Evolutionary conservation across 1,140 invertebrate genomes (phyloP).

Genomic region (Bombus superbus): DNA sequence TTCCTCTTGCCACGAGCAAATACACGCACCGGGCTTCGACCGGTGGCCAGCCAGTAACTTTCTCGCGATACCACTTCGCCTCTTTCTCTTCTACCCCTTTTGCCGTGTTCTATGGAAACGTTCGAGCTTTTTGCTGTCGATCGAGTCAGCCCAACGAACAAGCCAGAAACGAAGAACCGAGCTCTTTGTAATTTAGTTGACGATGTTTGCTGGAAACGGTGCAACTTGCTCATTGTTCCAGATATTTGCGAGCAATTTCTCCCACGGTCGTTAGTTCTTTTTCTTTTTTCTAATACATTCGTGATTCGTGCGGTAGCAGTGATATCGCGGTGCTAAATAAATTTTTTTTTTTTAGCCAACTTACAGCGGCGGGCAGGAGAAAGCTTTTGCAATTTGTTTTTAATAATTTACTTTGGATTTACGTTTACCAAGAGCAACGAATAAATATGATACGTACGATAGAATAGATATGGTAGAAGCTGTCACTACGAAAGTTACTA

Average conservation of each 20-base stretch:
- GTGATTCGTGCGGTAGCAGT: background rate
- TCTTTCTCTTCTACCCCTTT: background rate
- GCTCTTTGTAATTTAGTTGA: background rate
- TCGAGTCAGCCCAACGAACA: background rate
- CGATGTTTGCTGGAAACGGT: background rate
- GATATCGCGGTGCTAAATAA: background rate
- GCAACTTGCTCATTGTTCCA: background rate
- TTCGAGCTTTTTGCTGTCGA: background rate
- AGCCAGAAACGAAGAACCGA: background rate
- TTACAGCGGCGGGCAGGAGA: too few relatives aligned
- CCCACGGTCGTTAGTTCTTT: background rate
- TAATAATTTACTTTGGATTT: too few relatives aligned
- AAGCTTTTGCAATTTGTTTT: too few relatives aligned
- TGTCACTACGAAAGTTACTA: too few relatives aligned
- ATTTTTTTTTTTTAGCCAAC: background rate
- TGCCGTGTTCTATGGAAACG: background rate
- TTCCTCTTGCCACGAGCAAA: slow-evolving; percentile 24
- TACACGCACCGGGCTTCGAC: background rate
- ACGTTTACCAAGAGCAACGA: too few relatives aligned
- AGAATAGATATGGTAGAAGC: too few relatives aligned
- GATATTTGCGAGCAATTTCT: background rate
- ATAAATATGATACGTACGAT: too few relatives aligned
- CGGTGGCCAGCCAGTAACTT: background rate
- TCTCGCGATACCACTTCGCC: slow-evolving; percentile 18
- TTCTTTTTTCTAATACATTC: background rate